Evolutionary conservation across 2,888 invertebrate species (phyloP).

Genomic region (Coelopa pilipes): DNA sequence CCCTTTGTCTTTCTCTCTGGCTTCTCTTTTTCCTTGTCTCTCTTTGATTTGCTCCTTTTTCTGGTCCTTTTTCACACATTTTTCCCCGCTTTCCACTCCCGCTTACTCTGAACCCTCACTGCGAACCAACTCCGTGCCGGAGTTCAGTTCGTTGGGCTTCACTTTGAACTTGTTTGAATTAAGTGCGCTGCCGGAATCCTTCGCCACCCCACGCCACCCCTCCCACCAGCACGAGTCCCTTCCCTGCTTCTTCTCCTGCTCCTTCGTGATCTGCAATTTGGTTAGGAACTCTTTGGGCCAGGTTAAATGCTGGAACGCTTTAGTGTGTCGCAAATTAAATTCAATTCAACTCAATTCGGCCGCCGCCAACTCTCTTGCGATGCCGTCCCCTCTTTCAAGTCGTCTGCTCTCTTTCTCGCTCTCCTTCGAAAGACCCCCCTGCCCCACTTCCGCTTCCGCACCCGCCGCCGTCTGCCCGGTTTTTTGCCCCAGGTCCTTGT

Average conservation of each 20-base stretch:
- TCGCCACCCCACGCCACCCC: background rate
- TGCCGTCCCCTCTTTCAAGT: too few relatives aligned
- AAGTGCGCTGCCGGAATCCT: conserved; percentile 4
- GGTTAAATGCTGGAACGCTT: conserved; percentile 23
- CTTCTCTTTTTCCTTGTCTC: too few relatives aligned
- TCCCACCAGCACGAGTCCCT: background rate
- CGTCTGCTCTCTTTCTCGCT: background rate
- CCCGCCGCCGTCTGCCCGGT: too few relatives aligned
- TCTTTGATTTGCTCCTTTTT: conserved; percentile 1
- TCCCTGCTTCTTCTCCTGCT: background rate
- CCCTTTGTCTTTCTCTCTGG: too few relatives aligned
- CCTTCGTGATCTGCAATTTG: background rate
- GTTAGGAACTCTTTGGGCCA: conserved; percentile 11
- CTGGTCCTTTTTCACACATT: background rate
- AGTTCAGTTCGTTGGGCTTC: conserved; percentile 19
- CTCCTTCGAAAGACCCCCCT: background rate
- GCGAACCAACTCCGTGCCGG: background rate
- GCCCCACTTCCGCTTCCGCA: background rate
- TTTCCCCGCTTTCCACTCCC: too few relatives aligned
- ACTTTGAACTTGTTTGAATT: conserved; percentile 17
- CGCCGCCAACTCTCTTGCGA: background rate
- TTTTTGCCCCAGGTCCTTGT: background rate
- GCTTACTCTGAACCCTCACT: too few relatives aligned
- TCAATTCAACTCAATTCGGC: conserved; percentile 27
- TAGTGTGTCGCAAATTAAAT: conserved; percentile 28